phyloP scores from a whole-genome alignment of 2,888 invertebrate species.

The Mantis religiosa region DNA sequence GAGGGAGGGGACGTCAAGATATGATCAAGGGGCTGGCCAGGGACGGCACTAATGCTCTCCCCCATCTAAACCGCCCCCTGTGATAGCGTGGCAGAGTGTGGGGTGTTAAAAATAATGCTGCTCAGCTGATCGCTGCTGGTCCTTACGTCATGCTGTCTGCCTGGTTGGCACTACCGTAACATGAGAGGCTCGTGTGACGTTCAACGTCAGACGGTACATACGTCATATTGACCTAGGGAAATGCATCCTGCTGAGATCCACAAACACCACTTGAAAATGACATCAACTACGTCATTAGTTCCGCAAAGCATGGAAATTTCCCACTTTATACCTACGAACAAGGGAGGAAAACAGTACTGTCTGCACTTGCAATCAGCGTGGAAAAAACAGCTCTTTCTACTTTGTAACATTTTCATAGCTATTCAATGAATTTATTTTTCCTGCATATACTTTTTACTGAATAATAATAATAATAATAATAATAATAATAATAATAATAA shows the following conservation, averaged over 20 bases:
- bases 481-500: too few species aligned
- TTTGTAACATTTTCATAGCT: too few species aligned
- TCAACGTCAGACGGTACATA: neutral
- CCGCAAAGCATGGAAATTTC: too few species aligned
- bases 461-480: too few species aligned
- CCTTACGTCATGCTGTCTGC: neutral
- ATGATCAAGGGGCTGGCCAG: slow-evolving; percentile 19
- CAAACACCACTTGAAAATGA: too few species aligned
- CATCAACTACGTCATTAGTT: too few species aligned
- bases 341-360: too few species aligned
- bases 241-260: neutral
- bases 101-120: neutral
- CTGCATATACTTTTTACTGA: too few species aligned
- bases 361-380: too few species aligned
- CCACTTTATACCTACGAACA: too few species aligned
- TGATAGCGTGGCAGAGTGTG: neutral
- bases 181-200: neutral
- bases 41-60: neutral
- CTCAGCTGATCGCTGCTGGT: neutral
- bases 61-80: neutral
- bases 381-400: too few species aligned
- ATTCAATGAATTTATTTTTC: too few species aligned
- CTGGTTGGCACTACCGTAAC: neutral
- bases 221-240: neutral
- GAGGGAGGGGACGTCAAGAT: slow-evolving; percentile 19